Conservation (phyloP, 2,797 vertebrate species). For the Cynopterus sphinx region DNA sequence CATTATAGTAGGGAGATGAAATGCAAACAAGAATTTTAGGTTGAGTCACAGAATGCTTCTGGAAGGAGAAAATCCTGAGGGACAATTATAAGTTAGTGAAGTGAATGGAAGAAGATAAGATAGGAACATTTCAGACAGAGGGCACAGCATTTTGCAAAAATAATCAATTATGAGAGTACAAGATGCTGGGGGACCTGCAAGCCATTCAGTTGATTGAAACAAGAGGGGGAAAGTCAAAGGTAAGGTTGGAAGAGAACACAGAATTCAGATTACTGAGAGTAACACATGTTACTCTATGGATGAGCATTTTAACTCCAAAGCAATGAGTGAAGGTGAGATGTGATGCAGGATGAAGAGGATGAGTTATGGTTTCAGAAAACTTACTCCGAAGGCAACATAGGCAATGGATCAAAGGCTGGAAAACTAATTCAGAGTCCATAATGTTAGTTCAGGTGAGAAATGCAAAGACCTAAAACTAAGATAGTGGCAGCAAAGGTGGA, state of each 20-base stretch:
- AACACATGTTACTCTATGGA: neutral
- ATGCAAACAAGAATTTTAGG: neutral
- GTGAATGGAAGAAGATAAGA: neutral
- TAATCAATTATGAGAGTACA: neutral
- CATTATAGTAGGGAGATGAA: neutral
- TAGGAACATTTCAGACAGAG: neutral
- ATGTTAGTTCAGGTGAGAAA: neutral
- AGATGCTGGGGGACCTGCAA: neutral
- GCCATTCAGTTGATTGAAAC: neutral
- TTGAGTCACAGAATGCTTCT: neutral
- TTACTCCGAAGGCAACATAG: neutral
- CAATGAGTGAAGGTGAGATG: neutral
- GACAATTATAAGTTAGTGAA: neutral
- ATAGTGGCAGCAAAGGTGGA: neutral
- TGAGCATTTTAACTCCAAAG: neutral
- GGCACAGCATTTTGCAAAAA: neutral
- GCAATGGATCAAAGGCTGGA: neutral
- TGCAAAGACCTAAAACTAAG: neutral
- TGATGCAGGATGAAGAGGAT: neutral
- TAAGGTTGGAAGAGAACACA: neutral
- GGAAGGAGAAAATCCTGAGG: neutral
- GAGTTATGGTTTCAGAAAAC: neutral
- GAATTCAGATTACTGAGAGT: neutral
- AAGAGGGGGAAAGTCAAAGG: neutral
- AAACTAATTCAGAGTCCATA: neutral